A percentile compares a stretch with the other conserved stretches of the same genome.
phyloP scores from a whole-genome alignment of 2,113 vertebrate genomes.

The Kobus ellipsiprymnus region DNA sequence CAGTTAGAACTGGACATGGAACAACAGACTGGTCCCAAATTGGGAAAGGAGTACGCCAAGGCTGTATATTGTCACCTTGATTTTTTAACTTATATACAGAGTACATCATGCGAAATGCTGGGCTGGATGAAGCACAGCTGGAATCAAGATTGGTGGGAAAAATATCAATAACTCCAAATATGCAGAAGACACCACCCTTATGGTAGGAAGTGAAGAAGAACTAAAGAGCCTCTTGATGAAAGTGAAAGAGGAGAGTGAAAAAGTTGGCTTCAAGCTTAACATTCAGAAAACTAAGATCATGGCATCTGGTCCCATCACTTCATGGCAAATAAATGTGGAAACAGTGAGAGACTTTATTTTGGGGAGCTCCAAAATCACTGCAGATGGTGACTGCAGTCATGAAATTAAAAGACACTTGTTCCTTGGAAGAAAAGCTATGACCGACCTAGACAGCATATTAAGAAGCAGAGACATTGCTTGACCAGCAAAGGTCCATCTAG shows the following conservation, averaged over 20 bases:
- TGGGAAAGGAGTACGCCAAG: not conserved
- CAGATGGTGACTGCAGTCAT: not conserved
- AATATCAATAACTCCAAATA: not conserved
- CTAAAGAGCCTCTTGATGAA: not conserved
- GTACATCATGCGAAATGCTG: not conserved
- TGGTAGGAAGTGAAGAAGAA: not conserved
- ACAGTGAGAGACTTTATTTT: not conserved
- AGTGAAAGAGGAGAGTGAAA: not conserved
- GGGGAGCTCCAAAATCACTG: not conserved
- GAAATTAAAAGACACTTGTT: not conserved
- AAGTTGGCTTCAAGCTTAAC: not conserved
- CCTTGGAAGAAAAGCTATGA: not conserved
- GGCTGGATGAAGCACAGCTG: not conserved
- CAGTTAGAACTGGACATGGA: not conserved
- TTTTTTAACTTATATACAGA: not conserved
- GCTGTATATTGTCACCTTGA: not conserved
- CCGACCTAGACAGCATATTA: not conserved
- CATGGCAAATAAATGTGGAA: not conserved
- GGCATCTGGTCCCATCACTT: not conserved
- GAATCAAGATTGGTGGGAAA: not conserved
- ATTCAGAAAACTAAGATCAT: not conserved
- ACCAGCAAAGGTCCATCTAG: not conserved
- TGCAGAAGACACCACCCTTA: not conserved
- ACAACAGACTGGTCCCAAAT: not conserved
- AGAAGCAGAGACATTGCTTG: not conserved